A percentile compares a stretch with the other conserved stretches of the same genome.
Evolutionary conservation across 2,888 invertebrate genomes (phyloP).

Genomic region (Ceriagrion tenellum): DNA sequence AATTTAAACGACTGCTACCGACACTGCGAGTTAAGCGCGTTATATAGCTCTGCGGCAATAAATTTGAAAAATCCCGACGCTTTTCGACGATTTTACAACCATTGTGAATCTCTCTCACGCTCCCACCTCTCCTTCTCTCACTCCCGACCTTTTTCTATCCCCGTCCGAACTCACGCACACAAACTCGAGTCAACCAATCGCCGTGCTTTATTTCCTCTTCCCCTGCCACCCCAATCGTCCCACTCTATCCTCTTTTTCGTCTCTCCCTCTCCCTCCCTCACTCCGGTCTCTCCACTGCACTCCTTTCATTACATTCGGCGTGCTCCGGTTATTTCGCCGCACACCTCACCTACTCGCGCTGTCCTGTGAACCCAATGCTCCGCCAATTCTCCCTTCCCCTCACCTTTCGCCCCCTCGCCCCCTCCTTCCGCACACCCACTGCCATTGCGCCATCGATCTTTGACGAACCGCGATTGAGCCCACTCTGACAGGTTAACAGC

Average conservation of each 20-base stretch:
- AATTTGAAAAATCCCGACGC: constrained; percentile 66
- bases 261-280: neutral
- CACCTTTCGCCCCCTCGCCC: neutral
- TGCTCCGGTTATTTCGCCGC: neutral
- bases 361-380: constrained; percentile 13
- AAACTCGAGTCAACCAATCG: no score
- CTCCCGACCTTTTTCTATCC: neutral
- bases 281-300: neutral
- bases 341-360: neutral
- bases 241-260: neutral
- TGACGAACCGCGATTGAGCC: constrained; percentile 68
- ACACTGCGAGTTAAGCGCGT: constrained; percentile 63
- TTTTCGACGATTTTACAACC: constrained; percentile 67
- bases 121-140: constrained; percentile 6
- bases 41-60: constrained; percentile 52
- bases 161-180: constrained; percentile 17
- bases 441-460: constrained; percentile 55
- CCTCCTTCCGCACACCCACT: neutral
- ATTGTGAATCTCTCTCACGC: constrained; percentile 50
- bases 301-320: neutral
- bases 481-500: constrained; percentile 66
- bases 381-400: neutral
- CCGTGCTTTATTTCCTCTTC: neutral
- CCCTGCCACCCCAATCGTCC: neutral
- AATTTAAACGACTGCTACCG: constrained; percentile 49